Evolutionary conservation across 1,140 invertebrate species (phyloP).

Genomic region (Branchinecta lynchi): DNA sequence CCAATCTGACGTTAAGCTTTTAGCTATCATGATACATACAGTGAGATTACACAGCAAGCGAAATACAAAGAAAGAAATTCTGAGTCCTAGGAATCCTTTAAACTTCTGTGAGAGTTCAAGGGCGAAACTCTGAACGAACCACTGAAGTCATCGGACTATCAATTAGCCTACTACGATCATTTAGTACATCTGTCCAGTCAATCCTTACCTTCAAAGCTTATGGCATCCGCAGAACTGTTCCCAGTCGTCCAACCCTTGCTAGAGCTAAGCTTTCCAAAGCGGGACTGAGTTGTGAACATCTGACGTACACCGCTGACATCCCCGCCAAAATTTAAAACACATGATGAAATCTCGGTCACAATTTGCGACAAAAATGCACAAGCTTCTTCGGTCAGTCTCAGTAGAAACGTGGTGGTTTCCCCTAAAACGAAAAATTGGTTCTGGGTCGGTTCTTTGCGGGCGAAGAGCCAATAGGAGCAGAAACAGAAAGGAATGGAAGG

Average conservation of each 20-base stretch:
- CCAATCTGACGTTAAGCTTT: too few relatives aligned
- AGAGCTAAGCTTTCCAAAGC: conserved; percentile 76
- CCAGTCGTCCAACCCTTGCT: conserved; percentile 90
- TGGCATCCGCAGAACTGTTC: conserved; percentile 88
- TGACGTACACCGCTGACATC: conserved; percentile 41
- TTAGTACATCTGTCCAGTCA: background rate
- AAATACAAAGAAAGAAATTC: too few relatives aligned
- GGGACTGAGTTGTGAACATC: conserved; percentile 65
- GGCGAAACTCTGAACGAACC: too few relatives aligned
- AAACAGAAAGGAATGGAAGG: too few relatives aligned
- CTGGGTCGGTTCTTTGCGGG: too few relatives aligned
- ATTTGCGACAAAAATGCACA: conserved; percentile 70
- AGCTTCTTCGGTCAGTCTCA: conserved; percentile 54
- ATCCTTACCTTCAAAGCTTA: conserved; percentile 48
- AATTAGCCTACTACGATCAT: too few relatives aligned
- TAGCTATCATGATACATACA: too few relatives aligned
- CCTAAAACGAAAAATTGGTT: background rate
- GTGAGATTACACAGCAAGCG: too few relatives aligned
- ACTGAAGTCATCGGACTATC: too few relatives aligned
- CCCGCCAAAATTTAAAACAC: conserved; percentile 47
- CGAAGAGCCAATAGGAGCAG: too few relatives aligned
- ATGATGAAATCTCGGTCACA: conserved; percentile 71
- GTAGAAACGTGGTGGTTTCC: background rate
- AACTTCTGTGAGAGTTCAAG: too few relatives aligned
- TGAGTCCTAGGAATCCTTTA: too few relatives aligned